Percentiles rank a stretch among this genome's conserved stretches.
Conservation (phyloP, 2,113 vertebrate genomes). For the Sapajus apella region DNA sequence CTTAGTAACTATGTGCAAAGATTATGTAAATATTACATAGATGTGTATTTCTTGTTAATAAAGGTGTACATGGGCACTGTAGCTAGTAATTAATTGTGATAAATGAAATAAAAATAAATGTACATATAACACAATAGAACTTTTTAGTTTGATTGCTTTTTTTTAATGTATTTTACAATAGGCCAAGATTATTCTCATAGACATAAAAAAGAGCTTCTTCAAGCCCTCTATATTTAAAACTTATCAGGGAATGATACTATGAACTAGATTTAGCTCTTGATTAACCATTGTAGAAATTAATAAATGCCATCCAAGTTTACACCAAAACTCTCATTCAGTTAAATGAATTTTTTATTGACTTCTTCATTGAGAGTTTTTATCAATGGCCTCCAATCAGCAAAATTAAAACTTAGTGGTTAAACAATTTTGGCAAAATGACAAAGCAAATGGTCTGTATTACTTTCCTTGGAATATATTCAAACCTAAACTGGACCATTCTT, state of each 20-base stretch:
- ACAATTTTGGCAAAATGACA: not conserved
- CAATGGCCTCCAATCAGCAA: not conserved
- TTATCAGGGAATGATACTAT: not conserved
- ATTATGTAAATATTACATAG: not conserved
- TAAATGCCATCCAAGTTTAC: not conserved
- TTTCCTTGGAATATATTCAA: not conserved
- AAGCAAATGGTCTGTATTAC: not conserved
- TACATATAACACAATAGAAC: not conserved
- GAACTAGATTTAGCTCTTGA: not conserved
- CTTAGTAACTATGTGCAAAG: not conserved
- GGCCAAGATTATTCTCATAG: not conserved
- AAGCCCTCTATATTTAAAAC: not conserved
- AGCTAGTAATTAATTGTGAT: not conserved
- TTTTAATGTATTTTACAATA: not conserved
- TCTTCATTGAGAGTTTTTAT: not conserved
- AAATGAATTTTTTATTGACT: not conserved
- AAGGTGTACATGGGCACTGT: not conserved
- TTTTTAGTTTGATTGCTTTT: not conserved
- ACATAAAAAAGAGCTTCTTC: not conserved
- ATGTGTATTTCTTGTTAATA: not conserved
- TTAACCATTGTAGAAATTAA: not conserved
- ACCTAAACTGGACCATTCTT: not conserved
- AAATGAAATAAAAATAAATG: not conserved
- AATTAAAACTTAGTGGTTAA: not conserved
- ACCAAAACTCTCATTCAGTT: not conserved